These are phyloP conservation scores for Cantharis flavilabris DNA, from an alignment of 2,888 invertebrate genomes.

Conservation along the genomic window DNA sequence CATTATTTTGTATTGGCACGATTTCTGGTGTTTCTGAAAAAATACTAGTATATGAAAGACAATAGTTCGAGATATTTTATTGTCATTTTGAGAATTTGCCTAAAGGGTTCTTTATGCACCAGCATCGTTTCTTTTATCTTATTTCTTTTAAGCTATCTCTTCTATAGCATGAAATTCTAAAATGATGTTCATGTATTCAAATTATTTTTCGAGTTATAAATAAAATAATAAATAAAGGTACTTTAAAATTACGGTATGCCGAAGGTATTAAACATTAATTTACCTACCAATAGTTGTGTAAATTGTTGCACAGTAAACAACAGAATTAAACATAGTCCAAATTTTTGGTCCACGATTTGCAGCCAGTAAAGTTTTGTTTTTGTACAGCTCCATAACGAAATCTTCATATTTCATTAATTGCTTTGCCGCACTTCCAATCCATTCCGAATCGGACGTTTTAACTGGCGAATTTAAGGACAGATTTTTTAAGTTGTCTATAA, in stretches of 20 bases:
- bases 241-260: background rate
- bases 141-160: background rate
- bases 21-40: background rate
- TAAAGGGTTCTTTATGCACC: no score
- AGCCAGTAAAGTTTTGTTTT: constrained; percentile 36
- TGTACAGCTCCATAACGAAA: background rate
- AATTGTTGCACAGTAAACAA: constrained; percentile 86
- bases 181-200: no score
- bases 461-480: background rate
- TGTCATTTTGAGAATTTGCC: no score
- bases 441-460: background rate
- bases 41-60: background rate
- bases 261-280: background rate
- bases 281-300: constrained; percentile 86
- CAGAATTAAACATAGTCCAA: constrained; percentile 86
- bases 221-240: background rate
- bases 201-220: no score
- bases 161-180: background rate
- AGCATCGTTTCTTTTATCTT: no score
- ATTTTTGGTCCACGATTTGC: constrained; percentile 57
- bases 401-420: background rate
- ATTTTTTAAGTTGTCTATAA: constrained; percentile 44
- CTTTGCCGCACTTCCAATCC: background rate
- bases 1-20: background rate
- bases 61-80: no score